Conservation (phyloP, 2,113 vertebrate genomes). For the Trematomus loennbergii region DNA sequence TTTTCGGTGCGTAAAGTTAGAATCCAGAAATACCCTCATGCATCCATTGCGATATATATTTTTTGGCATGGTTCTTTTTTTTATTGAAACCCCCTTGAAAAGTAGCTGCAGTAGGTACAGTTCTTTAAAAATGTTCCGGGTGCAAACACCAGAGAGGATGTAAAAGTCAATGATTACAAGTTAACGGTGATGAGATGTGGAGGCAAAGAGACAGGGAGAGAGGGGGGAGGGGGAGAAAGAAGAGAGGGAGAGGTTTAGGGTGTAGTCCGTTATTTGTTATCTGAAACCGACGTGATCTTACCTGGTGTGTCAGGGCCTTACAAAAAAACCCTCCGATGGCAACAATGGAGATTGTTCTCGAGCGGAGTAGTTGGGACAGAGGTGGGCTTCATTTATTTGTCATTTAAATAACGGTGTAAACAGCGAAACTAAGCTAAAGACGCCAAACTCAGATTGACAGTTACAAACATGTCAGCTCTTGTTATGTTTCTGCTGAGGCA, state of each 20-base stretch:
- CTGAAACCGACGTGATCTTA: constrained; percentile 70
- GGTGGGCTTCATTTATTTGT: not conserved
- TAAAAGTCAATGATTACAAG: constrained; percentile 70
- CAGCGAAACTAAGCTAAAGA: too few species aligned
- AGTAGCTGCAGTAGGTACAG: not conserved
- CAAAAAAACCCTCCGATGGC: constrained; percentile 71
- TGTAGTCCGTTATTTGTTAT: constrained; percentile 84
- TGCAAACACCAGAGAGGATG: constrained; percentile 49
- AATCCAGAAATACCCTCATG: not conserved
- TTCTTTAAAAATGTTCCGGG: constrained; percentile 28
- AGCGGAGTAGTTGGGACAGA: not conserved
- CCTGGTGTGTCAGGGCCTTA: too few species aligned
- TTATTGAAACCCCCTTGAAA: not conserved
- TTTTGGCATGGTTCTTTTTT: too few species aligned
- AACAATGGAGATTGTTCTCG: constrained; percentile 78
- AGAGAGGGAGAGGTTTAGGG: constrained; percentile 44
- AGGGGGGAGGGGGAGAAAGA: not conserved
- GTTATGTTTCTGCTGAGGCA: not conserved
- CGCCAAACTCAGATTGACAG: constrained; percentile 1
- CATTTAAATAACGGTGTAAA: constrained; percentile 31
- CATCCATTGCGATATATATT: not conserved
- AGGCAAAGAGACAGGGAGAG: not conserved
- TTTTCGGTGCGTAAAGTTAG: not conserved
- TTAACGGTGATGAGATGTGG: constrained; percentile 66
- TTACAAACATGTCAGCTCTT: constrained; percentile 17